Evolutionary conservation across 2,888 invertebrate genomes (phyloP).

Genomic region (Drosophila prostipennis): DNA sequence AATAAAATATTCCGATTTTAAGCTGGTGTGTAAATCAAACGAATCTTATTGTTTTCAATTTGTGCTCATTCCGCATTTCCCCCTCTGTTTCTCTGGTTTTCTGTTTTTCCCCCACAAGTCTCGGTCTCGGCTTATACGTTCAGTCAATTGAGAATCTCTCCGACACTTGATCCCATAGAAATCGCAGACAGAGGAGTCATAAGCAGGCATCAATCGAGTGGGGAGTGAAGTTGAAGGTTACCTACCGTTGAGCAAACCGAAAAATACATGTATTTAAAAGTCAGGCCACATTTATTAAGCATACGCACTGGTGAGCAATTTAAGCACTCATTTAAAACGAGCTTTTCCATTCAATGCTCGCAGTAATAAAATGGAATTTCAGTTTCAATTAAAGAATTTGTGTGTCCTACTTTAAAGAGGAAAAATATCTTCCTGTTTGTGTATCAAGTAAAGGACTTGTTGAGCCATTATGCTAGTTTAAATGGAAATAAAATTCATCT

Average conservation of each 20-base stretch:
- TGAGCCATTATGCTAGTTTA: background rate
- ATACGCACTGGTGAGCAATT: slow-evolving; percentile 36
- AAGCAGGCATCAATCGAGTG: slow-evolving; percentile 2
- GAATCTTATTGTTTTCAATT: slow-evolving; percentile 68
- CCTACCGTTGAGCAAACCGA: background rate
- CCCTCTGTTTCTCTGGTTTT: background rate
- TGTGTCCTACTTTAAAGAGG: background rate
- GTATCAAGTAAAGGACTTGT: background rate
- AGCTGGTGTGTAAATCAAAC: slow-evolving; percentile 75
- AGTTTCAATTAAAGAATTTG: background rate
- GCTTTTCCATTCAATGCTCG: slow-evolving; percentile 14
- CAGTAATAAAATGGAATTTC: slow-evolving; percentile 1
- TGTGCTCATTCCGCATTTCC: slow-evolving; percentile 16
- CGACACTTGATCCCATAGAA: slow-evolving; percentile 22
- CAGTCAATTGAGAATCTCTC: slow-evolving; percentile 4
- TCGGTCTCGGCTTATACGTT: slow-evolving; percentile 9
- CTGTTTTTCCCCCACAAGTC: background rate
- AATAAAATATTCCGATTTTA: slow-evolving; percentile 74
- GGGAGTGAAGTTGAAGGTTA: slow-evolving; percentile 6
- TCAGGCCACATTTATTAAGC: slow-evolving; percentile 20
- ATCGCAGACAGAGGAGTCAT: slow-evolving; percentile 2
- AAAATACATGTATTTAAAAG: slow-evolving; percentile 9
- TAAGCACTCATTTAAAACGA: slow-evolving; percentile 16
- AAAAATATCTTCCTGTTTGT: background rate
- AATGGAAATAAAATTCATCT: background rate